These are phyloP conservation scores for Stenodema calcarata DNA, from an alignment of 2,888 invertebrate species.

Conservation along the genomic window DNA sequence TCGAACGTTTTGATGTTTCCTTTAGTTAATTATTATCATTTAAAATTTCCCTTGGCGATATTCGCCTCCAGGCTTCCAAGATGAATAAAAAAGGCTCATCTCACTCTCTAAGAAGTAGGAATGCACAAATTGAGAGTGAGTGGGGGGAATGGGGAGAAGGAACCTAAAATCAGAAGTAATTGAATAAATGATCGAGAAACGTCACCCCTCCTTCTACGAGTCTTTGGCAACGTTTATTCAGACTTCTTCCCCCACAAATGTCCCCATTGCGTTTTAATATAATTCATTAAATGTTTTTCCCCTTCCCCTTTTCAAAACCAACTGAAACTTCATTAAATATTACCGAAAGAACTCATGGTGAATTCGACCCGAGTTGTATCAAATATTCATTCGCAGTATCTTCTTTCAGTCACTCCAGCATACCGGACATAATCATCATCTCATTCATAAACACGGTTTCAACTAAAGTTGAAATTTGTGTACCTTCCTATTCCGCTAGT, in stretches of 20 bases:
- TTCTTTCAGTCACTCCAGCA: not conserved
- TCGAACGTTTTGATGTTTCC: not conserved
- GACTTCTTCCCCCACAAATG: not conserved
- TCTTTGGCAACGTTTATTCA: not conserved
- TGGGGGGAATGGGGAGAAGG: not conserved
- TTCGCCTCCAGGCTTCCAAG: not conserved
- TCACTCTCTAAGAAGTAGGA: not conserved
- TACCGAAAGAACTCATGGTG: not conserved
- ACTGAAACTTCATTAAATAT: not conserved
- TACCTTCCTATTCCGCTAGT: not conserved
- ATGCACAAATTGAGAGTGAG: not conserved
- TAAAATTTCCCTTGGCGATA: not conserved
- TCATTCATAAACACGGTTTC: not conserved
- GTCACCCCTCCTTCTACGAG: not conserved
- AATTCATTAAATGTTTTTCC: not conserved
- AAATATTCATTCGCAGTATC: not conserved
- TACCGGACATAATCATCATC: not conserved
- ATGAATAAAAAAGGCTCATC: not conserved
- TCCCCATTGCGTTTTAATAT: not conserved
- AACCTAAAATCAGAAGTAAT: not conserved
- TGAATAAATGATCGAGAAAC: not conserved
- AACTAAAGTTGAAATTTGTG: not conserved
- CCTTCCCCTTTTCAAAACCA: not conserved
- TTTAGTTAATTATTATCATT: not conserved
- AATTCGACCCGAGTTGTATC: not conserved